Conservation (phyloP, 1,140 invertebrate species). For the Elymnias hypermnestra region DNA sequence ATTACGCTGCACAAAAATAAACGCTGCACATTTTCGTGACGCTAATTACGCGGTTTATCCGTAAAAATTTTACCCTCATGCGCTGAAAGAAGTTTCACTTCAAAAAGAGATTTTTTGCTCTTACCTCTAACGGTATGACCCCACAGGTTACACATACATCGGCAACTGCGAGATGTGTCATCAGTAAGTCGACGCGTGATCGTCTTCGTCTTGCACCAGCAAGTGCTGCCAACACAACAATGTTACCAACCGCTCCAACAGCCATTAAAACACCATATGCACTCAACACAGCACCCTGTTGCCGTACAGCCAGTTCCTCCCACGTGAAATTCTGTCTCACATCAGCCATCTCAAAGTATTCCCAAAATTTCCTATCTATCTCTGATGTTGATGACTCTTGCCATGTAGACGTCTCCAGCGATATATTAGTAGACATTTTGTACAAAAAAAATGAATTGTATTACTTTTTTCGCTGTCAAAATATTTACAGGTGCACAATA, state of each 20-base stretch:
- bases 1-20: too few relatives aligned
- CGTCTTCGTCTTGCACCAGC: constrained; percentile 81
- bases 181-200: constrained; percentile 85
- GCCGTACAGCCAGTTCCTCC: constrained; percentile 27
- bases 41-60: too few relatives aligned
- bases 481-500: too few relatives aligned
- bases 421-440: background rate
- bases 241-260: constrained; percentile 77
- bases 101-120: too few relatives aligned
- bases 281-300: constrained; percentile 38
- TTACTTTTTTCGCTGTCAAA: too few relatives aligned
- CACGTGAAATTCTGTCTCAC: constrained; percentile 27
- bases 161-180: constrained; percentile 86
- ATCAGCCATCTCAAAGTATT: constrained; percentile 35
- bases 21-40: too few relatives aligned
- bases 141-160: constrained; percentile 89
- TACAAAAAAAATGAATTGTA: too few relatives aligned
- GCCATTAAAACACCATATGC: constrained; percentile 78
- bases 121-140: constrained; percentile 87
- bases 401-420: constrained; percentile 1
- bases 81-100: too few relatives aligned
- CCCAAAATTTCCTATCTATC: constrained; percentile 43
- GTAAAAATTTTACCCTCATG: too few relatives aligned
- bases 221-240: constrained; percentile 82
- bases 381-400: constrained; percentile 25